Base-by-base conservation (phyloP, 2,797 vertebrate genomes). In the Myripristis jacobus region DNA sequence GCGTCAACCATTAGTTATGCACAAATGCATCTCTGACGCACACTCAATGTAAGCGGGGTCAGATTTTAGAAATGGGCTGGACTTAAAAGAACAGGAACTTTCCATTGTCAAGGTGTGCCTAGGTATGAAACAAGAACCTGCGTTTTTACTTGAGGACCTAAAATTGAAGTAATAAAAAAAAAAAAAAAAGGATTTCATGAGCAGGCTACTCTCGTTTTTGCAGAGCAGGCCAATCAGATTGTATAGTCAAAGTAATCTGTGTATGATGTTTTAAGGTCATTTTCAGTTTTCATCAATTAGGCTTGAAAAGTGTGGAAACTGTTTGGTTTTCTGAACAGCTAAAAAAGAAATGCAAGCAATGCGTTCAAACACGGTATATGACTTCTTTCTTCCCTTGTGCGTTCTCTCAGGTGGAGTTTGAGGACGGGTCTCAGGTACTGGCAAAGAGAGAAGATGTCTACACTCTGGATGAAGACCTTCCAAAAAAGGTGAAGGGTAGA, bases 361-460 rank as follows among this genome's bases (percentile, higher is more conserved):
- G 15, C 43, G 7, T 47, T 19, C 44, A 47, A 7, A n/a, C 44
- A 47, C n/a, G 18, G 44, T 19, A 19, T 7, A 19, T 9, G n/a
- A 47, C 18, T 19, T 1, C 2, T 19, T 58, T 13, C 72, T 22
- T 62, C 0, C 53, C 41, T 60, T 78, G 19, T 13, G 2, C 66
- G 21, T 77, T 6, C 0, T 74, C 51, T 55, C 78, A 95, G 97
- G 96, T 99, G 91, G 97, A 98, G 84, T 99, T 99, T 95, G 98
- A 99, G 92, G 98, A 99, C 70, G 97, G 97, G 18, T 99, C 97
- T 79, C 96, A 97, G 91, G 95, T 96, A 79, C 90, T 96, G 78
- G 96, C 96, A 67, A 99, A 98, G 87, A 95, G 97, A 89, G 96
- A 99, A 73, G 96, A 99, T 34, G 95, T 99, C 83, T 99, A 98